Evolutionary conservation across 2,888 invertebrate genomes (phyloP), one percentile per base, ranked within the genome.

Genomic region (Cataglyphis livida): DNA sequence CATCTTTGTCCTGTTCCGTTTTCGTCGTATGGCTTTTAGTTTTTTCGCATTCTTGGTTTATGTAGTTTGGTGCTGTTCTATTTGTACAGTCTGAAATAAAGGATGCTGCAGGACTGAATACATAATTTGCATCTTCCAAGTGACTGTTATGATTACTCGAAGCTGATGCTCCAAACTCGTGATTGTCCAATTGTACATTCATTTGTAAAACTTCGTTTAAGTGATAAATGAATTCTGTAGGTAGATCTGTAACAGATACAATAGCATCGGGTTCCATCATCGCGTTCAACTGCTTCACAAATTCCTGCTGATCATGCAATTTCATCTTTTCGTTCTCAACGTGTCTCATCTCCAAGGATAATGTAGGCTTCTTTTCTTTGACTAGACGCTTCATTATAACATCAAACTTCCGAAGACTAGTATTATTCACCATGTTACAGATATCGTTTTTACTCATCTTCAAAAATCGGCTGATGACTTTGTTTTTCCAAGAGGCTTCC

Each of bases 141-240:
- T 51, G 35, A 25, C 5, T 18, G 9, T 9, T 41, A 18, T 76
- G 62, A 10, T 41, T 65, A 21, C 25, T 68, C 62, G 75, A 74
- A 25, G 54, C 25, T 64, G 66, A 3, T 25, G 51, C 15, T 10
- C 25, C 28, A n/a, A 25, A 12, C 1, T 65, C 73, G 0, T 64
- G 54, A 78, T 21, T 44, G 44, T 65, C 57, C 15, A 41, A n/a
- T 9, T 57, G 79, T 4, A 85, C 84, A 5, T 94, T 93, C 1
- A 94, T 85, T 86, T 96, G 95, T 35, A 96, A 92, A 41, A 96
- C 95, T 92, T 96, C 96, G 84, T 95, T 96, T 0, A 96, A 93
- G 92, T 96, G 96, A 73, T 96, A 96, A 92, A 96, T 95, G 6
- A 96, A 96, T 81, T 96, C 94, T 3, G 96, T 96, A 38, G 96